Evolutionary conservation across 2,888 invertebrate genomes (phyloP), one percentile per base, ranked within the genome.

Genomic region (Desoria tigrina): DNA sequence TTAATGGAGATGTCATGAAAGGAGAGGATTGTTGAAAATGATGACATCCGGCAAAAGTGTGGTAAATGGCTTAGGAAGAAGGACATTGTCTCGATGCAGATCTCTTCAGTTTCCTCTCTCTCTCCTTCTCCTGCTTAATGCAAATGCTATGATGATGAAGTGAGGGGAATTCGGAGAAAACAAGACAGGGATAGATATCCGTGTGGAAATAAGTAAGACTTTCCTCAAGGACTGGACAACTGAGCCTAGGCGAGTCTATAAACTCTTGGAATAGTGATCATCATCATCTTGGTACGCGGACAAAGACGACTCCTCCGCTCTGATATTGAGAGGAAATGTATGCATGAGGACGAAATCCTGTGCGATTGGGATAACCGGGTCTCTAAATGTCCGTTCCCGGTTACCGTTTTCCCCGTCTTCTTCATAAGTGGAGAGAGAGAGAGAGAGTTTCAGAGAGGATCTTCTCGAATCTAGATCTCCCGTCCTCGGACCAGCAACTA

Each of bases 101-200:
- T 64, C 65, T 66, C 45, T 45, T n/a, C 45, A 45, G 45, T 45
- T 45, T 45, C 64, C 61, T 56, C 28, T 53, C 4, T 32, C 68
- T 71, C 65, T n/a, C n/a, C n/a, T n/a, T n/a, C n/a, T n/a, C n/a
- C n/a, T 66, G 53, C 65, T 73, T 73, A 71, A 73, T 73, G 73
- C 71, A 73, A 73, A 73, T 71, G 69, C 66, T 73, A 71, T 71
- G 73, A 72, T 71, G 71, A 72, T 73, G 69, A 74, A 72, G 74
- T 67, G 69, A 67, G 63, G 58, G 63, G 58, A 63, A 63, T 58
- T 58, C 57, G 49, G 50, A 42, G 49, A 63, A 63, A 50, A 63
- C 51, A 57, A 57, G 51, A 50, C 27, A 58, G 39, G 50, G 62
- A 62, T 62, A 53, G 45, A 56, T 55, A 55, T 55, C 55, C 55